Conservation (phyloP, 2,888 invertebrate genomes). For the Meloe dianella region DNA sequence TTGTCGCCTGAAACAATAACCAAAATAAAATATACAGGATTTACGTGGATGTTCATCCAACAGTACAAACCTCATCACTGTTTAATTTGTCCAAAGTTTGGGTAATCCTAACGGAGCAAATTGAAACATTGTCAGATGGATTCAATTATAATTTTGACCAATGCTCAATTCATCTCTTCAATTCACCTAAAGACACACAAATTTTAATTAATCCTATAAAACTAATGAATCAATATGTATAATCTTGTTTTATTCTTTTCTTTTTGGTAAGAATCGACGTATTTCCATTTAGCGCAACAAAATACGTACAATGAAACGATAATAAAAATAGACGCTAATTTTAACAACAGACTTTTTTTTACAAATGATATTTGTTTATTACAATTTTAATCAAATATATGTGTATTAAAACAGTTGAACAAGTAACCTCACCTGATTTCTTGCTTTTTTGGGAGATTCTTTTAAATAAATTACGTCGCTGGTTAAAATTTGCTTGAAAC, state of each 20-base stretch:
- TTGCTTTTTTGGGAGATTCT: not conserved
- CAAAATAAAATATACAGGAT: too few relatives aligned
- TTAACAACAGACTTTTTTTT: not conserved
- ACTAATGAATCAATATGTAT: not conserved
- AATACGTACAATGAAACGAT: not conserved
- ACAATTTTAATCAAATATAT: not conserved
- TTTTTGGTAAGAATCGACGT: constrained; percentile 16
- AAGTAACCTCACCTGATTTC: constrained; percentile 7
- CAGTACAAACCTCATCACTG: too few relatives aligned
- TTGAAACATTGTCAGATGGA: too few relatives aligned
- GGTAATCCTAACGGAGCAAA: too few relatives aligned
- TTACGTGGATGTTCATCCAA: too few relatives aligned
- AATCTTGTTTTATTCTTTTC: too few relatives aligned
- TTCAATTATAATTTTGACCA: too few relatives aligned
- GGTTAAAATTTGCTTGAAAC: not conserved
- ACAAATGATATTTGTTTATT: not conserved
- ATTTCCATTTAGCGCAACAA: not conserved
- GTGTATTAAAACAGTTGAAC: not conserved
- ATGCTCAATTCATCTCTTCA: not conserved
- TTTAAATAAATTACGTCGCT: not conserved
- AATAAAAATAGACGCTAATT: not conserved
- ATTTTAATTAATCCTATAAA: not conserved
- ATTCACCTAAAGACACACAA: not conserved
- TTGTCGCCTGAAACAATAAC: too few relatives aligned
- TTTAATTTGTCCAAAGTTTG: too few relatives aligned